Evolutionary conservation across 2,888 invertebrate species (phyloP), one percentile per base, ranked within the genome.

Genomic region (Rugalucina vietnamica): DNA sequence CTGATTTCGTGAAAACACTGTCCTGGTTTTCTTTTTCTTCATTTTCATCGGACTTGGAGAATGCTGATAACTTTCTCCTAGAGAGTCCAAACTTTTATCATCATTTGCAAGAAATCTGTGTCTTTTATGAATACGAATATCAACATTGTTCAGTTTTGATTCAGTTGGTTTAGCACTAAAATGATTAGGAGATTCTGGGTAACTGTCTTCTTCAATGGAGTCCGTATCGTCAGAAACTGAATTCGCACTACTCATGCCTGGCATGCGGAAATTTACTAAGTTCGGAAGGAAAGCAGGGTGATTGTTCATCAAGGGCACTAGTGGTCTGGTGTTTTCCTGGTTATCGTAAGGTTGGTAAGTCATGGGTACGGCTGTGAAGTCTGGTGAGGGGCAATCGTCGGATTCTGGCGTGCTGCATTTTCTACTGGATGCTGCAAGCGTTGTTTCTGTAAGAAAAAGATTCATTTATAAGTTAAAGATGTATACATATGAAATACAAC

Each of bases 31-130:
- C 81, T 88, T 86, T 57, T 85, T 85, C 82, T 86, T 86, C 0
- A 57, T 18, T 60, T 85, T 87, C 27, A 87, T 75, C 24, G 87
- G 87, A 81, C 85, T 87, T 21, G 87, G 87, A 5, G 86, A 86
- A 27, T 86, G 73, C 18, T 84, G 84, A 36, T 86, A 88, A 65
- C 84, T 82, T 70, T 84, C 84, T 12, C 86, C 88, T 34, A 86
- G n/a, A 29, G 88, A 86, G 81, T 88, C 88, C 60, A 86, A 81
- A 79, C 86, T 82, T 85, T 82, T 84, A 71, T 88, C 88, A 65
- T 78, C 34, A 3, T 29, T 8, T 10, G 34, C 8, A 12, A 34
- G 8, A 65, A 65, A 34, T 34, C 34, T 34, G 21, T 65, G 65
- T 29, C 8, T 65, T 65, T 65, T 65, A 34, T 65, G 21, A 4